phyloP scores from a whole-genome alignment of 1,140 invertebrate genomes.

The Araneus ventricosus region DNA sequence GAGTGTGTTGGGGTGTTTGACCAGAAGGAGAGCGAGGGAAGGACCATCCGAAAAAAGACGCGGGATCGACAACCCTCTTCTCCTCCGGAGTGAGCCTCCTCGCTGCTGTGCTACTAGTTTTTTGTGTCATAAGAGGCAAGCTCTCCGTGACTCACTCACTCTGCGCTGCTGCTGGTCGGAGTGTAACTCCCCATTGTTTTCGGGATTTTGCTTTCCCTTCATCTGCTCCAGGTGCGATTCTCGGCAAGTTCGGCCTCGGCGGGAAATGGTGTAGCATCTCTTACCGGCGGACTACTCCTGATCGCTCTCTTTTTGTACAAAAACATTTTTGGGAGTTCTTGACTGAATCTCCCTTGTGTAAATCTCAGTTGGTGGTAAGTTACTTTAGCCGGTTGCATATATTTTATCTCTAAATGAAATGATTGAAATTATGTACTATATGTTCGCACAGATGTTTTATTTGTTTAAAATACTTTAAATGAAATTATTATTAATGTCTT shows the following conservation, averaged over 20 bases:
- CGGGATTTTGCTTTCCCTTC: not conserved
- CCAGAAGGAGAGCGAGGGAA: constrained; percentile 32
- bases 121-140: constrained; percentile 29
- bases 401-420: no score
- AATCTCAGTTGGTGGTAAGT: not conserved
- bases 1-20: constrained; percentile 41
- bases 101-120: constrained; percentile 23
- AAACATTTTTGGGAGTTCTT: not conserved
- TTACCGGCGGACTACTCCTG: not conserved
- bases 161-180: not conserved
- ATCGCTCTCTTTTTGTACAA: not conserved
- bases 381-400: not conserved
- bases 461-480: no score
- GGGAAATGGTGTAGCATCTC: constrained; percentile 4
- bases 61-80: constrained; percentile 36
- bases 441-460: no score
- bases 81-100: not conserved
- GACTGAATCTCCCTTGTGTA: not conserved
- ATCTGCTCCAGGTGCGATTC: not conserved
- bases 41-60: not conserved
- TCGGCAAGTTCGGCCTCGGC: not conserved
- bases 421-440: no score
- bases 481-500: no score
- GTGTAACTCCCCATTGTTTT: not conserved
- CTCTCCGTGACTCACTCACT: not conserved